Evolutionary conservation across 2,888 invertebrate genomes (phyloP), one percentile per base, ranked within the genome.

Genomic region (Heliconius aoede): DNA sequence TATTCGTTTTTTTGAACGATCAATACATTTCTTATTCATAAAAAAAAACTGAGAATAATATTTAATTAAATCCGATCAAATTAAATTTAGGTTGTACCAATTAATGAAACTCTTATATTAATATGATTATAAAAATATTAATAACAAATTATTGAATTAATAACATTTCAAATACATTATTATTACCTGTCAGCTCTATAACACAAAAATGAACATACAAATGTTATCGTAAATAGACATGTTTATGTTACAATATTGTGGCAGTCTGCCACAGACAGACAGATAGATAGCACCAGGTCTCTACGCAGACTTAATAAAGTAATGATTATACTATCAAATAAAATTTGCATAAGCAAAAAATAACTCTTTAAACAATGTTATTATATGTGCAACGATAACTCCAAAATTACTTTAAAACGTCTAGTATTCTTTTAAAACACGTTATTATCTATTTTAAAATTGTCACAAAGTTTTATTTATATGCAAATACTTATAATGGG

Each of bases 291-390:
- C 30, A 46, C 24, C 67, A 40, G 58, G 40, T 36, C 28, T 60
- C 60, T 28, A 28, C 55, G 32, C 64, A 73, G 73, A 64, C 64
- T 18, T n/a, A 68, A 64, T 74, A 67, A 67, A 67, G 67, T 60
- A 64, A 5, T n/a, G 74, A 74, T 67, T 74, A 36, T 24, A 30
- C 9, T 74, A 74, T 74, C 74, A 18, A 67, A 26, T 13, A 28
- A 58, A 68, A 74, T 74, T 74, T 67, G 67, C 74, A 58, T 74
- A 40, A n/a, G 28, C 58, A 60, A 24, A 67, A 65, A 65, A 18
- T 67, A 58, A 40, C n/a, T 68, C n/a, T 30, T 24, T 51, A 61
- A 26, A 24, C 24, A 65, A 13, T 30, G 11, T 32, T 5, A n/a
- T n/a, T n/a, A n/a, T n/a, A 46, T 7, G n/a, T 30, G 30, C 7